phyloP scores from a whole-genome alignment of 2,888 invertebrate species.

The Thymelicus acteon region DNA sequence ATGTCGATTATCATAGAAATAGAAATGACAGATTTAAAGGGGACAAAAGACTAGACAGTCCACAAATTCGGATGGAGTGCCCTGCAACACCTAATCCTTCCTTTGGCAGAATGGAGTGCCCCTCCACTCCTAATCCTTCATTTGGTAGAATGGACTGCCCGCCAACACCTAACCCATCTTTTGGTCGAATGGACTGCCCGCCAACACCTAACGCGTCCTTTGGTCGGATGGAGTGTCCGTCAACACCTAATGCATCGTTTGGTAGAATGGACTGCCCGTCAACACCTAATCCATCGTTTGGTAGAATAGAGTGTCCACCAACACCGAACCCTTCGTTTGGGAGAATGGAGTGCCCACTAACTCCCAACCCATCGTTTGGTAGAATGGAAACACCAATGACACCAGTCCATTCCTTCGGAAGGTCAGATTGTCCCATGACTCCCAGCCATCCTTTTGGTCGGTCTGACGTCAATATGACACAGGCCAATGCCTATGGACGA shows the following conservation, averaged over 20 bases:
- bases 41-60: constrained; percentile 46
- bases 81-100: constrained; percentile 55
- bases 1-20: constrained; percentile 44
- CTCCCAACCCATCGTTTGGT: constrained; percentile 58
- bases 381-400: constrained; percentile 55
- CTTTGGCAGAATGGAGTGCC: constrained; percentile 57
- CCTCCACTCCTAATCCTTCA: constrained; percentile 55
- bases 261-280: constrained; percentile 53
- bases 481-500: constrained; percentile 48
- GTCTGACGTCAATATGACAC: constrained; percentile 53
- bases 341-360: constrained; percentile 54
- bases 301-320: constrained; percentile 59
- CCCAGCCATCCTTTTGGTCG: constrained; percentile 62
- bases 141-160: constrained; percentile 58
- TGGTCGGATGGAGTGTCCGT: constrained; percentile 54
- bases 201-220: constrained; percentile 58
- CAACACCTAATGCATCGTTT: constrained; percentile 53
- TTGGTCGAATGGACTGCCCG: constrained; percentile 58
- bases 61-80: constrained; percentile 54
- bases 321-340: constrained; percentile 58
- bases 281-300: constrained; percentile 58
- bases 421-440: constrained; percentile 59
- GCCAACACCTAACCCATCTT: constrained; percentile 54
- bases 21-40: constrained; percentile 46
- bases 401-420: constrained; percentile 56